phyloP scores from a whole-genome alignment of 2,888 invertebrate species.

The Caenorhabditis drosophilae region DNA sequence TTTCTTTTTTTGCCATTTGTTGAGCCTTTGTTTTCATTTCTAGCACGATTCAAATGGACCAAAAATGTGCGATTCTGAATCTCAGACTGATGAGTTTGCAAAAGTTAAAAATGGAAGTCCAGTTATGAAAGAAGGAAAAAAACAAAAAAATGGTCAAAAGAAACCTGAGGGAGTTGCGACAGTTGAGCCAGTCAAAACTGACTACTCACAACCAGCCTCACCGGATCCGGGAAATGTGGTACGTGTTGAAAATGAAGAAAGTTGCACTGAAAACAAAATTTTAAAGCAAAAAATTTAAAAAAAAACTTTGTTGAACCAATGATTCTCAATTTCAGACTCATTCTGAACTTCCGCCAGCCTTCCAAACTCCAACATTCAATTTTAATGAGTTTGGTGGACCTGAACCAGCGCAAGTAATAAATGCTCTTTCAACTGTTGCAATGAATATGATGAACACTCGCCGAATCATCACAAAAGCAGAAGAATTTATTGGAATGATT shows the following conservation, averaged over 20 bases:
- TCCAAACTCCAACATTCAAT: constrained; percentile 1
- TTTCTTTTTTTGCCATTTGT: too few species aligned
- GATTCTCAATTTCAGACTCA: too few species aligned
- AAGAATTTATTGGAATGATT: constrained; percentile 26
- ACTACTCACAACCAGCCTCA: not conserved
- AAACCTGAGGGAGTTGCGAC: not conserved
- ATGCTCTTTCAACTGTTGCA: constrained; percentile 39
- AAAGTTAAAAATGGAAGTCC: not conserved
- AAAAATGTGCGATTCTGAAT: constrained; percentile 8
- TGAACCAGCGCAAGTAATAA: constrained; percentile 4
- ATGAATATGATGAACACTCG: constrained; percentile 45
- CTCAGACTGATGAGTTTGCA: constrained; percentile 3
- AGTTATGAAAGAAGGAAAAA: not conserved
- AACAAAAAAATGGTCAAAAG: not conserved
- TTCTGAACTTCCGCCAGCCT: not conserved
- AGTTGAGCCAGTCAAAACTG: not conserved
- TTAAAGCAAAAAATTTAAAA: too few species aligned
- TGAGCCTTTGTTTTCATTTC: too few species aligned
- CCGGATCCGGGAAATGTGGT: not conserved
- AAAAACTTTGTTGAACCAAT: too few species aligned
- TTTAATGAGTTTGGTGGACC: constrained; percentile 2
- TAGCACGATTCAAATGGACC: too few species aligned
- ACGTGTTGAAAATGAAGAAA: too few species aligned
- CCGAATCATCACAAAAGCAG: constrained; percentile 24
- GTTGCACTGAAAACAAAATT: too few species aligned